phyloP scores from a whole-genome alignment of 2,888 invertebrate species.

The Calliphora vomitoria region DNA sequence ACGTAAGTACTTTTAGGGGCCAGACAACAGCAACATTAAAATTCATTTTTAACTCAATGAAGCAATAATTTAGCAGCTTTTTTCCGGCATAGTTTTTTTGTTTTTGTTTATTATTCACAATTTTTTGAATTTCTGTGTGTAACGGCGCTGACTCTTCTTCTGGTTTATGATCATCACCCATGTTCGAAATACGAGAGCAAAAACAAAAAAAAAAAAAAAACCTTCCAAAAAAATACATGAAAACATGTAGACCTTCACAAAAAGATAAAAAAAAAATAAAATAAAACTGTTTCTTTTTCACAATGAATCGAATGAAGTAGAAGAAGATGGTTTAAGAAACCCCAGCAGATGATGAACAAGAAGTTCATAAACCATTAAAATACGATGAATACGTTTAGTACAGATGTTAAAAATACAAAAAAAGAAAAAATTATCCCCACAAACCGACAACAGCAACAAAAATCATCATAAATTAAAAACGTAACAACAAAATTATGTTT shows the following conservation, averaged over 20 bases:
- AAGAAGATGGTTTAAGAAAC: constrained; percentile 41
- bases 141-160: constrained; percentile 32
- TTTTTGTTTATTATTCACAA: neutral
- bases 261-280: neutral
- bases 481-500: constrained; percentile 67
- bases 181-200: neutral
- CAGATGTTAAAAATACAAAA: constrained; percentile 35
- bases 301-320: constrained; percentile 6
- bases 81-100: neutral
- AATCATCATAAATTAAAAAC: constrained; percentile 69
- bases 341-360: constrained; percentile 41
- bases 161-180: constrained; percentile 24
- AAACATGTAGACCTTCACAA: constrained; percentile 64
- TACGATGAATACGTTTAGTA: constrained; percentile 45
- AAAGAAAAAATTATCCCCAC: neutral
- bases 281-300: neutral
- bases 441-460: constrained; percentile 47
- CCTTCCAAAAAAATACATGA: constrained; percentile 39
- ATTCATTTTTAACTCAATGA: constrained; percentile 67
- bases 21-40: constrained; percentile 58
- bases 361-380: constrained; percentile 64
- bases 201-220: constrained; percentile 1
- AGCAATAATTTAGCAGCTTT: constrained; percentile 70
- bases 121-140: constrained; percentile 29
- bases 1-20: neutral